Conservation (phyloP, 2,797 vertebrate genomes). For the Varecia variegata region DNA sequence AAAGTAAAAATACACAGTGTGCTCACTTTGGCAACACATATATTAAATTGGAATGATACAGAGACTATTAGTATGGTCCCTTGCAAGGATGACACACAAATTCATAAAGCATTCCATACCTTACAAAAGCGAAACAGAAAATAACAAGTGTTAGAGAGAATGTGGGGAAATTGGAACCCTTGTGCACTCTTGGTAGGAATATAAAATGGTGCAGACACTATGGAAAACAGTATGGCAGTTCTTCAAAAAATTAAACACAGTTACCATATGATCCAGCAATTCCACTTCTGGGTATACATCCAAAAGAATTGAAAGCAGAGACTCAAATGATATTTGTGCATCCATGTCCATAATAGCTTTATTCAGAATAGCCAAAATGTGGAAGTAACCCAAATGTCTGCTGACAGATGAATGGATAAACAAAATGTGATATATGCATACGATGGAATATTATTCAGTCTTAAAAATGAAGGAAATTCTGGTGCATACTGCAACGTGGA, state of each 20-base stretch:
- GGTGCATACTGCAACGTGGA: background rate
- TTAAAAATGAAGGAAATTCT: background rate
- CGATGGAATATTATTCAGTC: background rate
- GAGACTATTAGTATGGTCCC: background rate
- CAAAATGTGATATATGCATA: background rate
- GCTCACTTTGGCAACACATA: background rate
- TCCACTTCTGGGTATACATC: background rate
- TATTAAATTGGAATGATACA: background rate
- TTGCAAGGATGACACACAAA: background rate
- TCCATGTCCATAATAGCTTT: background rate
- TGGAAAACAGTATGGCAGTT: background rate
- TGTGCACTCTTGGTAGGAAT: background rate
- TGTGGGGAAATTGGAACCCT: background rate
- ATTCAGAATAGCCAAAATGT: background rate
- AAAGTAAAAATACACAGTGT: background rate
- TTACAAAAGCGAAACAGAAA: background rate
- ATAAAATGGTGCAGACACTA: background rate
- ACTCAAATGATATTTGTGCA: background rate
- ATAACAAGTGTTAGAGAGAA: background rate
- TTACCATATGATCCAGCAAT: background rate
- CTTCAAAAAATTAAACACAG: background rate
- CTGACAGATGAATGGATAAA: background rate
- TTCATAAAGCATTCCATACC: background rate
- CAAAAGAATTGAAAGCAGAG: conserved; percentile 2
- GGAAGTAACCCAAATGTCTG: background rate